phyloP scores from a whole-genome alignment of 2,113 vertebrate genomes.

The Pygathrix nemaeus region DNA sequence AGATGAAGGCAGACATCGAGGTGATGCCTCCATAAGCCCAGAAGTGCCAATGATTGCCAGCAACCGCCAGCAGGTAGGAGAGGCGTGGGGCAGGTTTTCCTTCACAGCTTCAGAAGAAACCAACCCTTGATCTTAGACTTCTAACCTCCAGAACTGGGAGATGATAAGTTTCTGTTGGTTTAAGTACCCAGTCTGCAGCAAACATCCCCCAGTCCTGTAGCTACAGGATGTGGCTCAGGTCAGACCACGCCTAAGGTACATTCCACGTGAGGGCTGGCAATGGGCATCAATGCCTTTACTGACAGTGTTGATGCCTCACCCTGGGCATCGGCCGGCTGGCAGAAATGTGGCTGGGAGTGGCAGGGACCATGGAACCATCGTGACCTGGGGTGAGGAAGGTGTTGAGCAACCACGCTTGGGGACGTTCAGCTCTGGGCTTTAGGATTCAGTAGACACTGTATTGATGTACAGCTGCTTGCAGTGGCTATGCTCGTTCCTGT shows the following conservation, averaged over 20 bases:
- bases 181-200: accelerated
- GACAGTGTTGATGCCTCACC: accelerated
- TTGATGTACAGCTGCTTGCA: accelerated
- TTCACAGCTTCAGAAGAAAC: accelerated
- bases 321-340: accelerated
- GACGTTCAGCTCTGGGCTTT: accelerated
- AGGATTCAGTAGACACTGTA: accelerated
- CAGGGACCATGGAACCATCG: neutral
- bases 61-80: accelerated
- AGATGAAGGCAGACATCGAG: accelerated
- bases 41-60: accelerated
- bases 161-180: neutral
- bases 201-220: neutral
- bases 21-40: neutral
- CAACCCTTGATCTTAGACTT: neutral
- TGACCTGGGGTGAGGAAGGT: accelerated
- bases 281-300: accelerated
- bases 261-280: accelerated
- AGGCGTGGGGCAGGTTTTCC: neutral
- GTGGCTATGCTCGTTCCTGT: accelerated
- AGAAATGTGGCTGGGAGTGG: neutral
- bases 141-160: neutral
- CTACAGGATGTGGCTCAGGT: neutral
- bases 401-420: accelerated
- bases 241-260: accelerated